Base-by-base conservation (phyloP, 2,888 invertebrate species). In the Palloptera scutellata region DNA sequence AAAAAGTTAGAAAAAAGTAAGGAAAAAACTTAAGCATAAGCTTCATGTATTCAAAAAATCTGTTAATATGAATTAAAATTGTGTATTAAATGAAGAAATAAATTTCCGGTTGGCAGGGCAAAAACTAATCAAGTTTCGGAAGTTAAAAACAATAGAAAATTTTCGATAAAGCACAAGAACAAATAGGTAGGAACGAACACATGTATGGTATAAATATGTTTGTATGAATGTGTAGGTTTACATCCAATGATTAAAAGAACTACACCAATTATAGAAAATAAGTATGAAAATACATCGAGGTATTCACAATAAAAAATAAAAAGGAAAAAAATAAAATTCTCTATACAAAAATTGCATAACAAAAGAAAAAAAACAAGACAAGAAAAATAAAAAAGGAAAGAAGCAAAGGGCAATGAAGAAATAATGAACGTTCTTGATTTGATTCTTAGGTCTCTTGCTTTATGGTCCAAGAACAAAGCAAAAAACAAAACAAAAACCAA, bases 401-500 rank as follows among this genome's bases (percentile, higher is more conserved):
- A 63, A 57, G 61, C 11, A 62, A 30, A 30, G 6, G n/a, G n/a
- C n/a, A n/a, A n/a, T 6, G 30, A 4, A 30, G 6, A 30, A 30
- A 30, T 30, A 30, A 30, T 30, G 30, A 30, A 30, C 6, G 6
- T 30, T 4, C 30, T 8, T 48, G 48, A 48, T 48, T 30, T 4
- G 6, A n/a, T 48, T 48, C 12, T 48, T n/a, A 48, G 13, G 45
- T 60, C 54, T 55, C 64, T 66, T 17, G 40, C 41, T 64, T 52
- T 69, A 17, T 20, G 60, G 55, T 63, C 61, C 65, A 64, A 54
- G 58, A 66, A 63, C 48, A 55, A 62, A 48, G 42, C 20, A 10
- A 45, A 51, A 62, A 48, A 61, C 57, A 52, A 1, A 52, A 72
- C 63, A 53, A 41, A 30, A 71, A 68, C 51, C 48, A 54, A 59